Conservation (phyloP, 2,113 vertebrate species). For the Nyctereutes procyonoides region DNA sequence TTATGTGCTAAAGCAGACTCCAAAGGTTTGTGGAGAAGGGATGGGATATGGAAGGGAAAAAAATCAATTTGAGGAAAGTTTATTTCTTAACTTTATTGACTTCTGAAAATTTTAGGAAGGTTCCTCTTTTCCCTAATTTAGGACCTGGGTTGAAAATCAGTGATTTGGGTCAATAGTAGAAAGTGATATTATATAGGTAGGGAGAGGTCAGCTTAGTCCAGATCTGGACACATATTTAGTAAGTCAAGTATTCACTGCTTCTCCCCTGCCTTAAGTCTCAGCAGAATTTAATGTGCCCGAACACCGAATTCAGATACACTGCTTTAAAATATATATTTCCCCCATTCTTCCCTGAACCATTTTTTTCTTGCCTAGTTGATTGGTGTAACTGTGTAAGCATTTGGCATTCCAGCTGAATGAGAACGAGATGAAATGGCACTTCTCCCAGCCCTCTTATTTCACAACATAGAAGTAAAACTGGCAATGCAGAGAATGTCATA, state of each 20-base stretch:
- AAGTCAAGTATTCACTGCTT: conserved; percentile 7
- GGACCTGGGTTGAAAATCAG: background rate
- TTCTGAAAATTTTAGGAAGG: background rate
- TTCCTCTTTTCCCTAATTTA: background rate
- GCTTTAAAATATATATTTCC: conserved; percentile 58
- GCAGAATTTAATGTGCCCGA: conserved; percentile 1
- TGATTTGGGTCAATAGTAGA: background rate
- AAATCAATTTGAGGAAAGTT: background rate
- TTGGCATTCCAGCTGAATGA: conserved; percentile 7
- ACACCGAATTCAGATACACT: conserved; percentile 50
- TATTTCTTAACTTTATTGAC: background rate
- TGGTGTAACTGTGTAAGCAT: background rate
- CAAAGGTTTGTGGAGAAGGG: background rate
- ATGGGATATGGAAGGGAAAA: background rate
- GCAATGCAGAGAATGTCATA: conserved; percentile 70
- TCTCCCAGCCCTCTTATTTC: conserved; percentile 70
- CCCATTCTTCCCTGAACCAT: background rate
- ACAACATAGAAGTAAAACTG: conserved; percentile 72
- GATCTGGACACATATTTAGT: background rate
- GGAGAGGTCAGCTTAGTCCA: background rate
- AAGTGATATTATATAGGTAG: background rate
- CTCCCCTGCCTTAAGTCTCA: background rate
- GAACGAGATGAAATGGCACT: conserved; percentile 69
- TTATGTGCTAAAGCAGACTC: background rate
- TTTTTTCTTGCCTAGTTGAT: conserved; percentile 27